phyloP scores from a whole-genome alignment of 2,797 vertebrate genomes.

The Pteropus rufus region DNA sequence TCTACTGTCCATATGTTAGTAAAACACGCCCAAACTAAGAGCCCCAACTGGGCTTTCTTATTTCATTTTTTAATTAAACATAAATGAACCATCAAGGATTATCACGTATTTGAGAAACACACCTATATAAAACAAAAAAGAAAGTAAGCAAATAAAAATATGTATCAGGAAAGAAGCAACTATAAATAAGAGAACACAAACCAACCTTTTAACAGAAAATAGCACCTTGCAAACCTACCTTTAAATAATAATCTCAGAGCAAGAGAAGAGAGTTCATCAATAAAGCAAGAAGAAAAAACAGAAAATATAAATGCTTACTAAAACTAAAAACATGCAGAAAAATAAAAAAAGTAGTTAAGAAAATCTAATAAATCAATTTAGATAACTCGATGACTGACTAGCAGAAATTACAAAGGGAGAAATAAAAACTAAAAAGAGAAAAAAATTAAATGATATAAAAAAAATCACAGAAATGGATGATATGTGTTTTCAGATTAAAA shows the following conservation, averaged over 20 bases:
- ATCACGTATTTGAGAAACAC: not conserved
- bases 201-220: not conserved
- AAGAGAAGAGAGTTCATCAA: not conserved
- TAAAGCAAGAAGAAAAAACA: not conserved
- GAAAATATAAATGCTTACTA: not conserved
- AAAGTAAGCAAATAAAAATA: not conserved
- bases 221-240: not conserved
- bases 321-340: not conserved
- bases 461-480: not conserved
- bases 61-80: not conserved
- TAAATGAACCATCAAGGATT: not conserved
- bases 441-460: not conserved
- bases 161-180: not conserved
- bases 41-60: not conserved
- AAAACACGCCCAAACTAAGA: not conserved
- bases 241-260: not conserved
- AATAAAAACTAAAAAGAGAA: not conserved
- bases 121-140: not conserved
- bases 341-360: not conserved
- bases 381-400: not conserved
- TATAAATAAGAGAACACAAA: not conserved
- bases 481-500: not conserved
- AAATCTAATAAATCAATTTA: not conserved
- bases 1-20: not conserved
- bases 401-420: not conserved